These are phyloP conservation scores for Corythaeola cristata DNA, from an alignment of 2,113 vertebrate species.

Conservation along the genomic window DNA sequence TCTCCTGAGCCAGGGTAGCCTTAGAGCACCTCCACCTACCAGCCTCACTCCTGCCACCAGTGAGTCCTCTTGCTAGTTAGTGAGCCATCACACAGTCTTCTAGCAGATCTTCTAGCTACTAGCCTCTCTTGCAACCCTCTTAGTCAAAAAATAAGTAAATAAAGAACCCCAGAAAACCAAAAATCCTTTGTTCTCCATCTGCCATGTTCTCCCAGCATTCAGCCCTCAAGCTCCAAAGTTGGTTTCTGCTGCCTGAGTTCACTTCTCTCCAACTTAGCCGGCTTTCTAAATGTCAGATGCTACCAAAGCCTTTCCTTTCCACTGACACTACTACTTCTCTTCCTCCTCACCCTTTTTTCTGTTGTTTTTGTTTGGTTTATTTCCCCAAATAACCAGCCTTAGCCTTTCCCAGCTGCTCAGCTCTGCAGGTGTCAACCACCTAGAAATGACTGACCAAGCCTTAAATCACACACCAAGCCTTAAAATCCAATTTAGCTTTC, in stretches of 20 bases:
- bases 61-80: background rate
- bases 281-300: background rate
- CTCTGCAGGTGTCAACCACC: background rate
- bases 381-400: background rate
- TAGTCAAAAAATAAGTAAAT: background rate
- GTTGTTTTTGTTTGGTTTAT: background rate
- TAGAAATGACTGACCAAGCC: background rate
- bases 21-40: background rate
- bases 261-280: background rate
- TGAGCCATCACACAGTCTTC: background rate
- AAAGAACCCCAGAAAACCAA: background rate
- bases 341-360: background rate
- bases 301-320: background rate
- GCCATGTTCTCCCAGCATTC: background rate
- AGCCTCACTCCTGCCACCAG: background rate
- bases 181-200: background rate
- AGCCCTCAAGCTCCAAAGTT: background rate
- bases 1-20: background rate
- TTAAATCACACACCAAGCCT: background rate
- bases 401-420: background rate
- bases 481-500: constrained; percentile 20
- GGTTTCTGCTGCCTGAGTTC: background rate
- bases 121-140: background rate
- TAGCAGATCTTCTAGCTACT: background rate
- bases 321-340: background rate